A percentile compares a stretch with the other conserved stretches of the same genome.
Evolutionary conservation across 2,797 vertebrate species (phyloP).

Genomic region (Semaprochilodus insignis): DNA sequence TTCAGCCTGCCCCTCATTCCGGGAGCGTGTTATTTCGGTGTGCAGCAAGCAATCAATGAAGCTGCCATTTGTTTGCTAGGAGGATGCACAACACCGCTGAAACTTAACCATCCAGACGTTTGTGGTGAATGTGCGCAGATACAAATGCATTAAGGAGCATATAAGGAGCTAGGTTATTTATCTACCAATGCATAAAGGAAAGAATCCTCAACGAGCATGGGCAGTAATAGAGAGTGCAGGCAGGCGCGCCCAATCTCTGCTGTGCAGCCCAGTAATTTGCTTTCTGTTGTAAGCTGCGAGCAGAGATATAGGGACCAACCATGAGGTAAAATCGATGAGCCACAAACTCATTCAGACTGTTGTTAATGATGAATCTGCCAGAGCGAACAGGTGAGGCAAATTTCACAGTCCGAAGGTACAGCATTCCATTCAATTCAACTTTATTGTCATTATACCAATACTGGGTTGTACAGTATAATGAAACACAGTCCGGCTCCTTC

Average conservation of each 20-base stretch:
- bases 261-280: constrained; percentile 66
- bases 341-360: constrained; percentile 42
- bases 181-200: constrained; percentile 75
- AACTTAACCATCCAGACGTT: constrained; percentile 67
- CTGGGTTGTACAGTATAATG: too few relatives aligned
- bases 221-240: constrained; percentile 63
- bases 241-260: constrained; percentile 56
- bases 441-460: too few relatives aligned
- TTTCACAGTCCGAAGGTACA: neutral
- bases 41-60: constrained; percentile 78
- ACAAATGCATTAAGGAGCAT: constrained; percentile 74
- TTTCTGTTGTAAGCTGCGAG: constrained; percentile 50
- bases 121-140: constrained; percentile 66
- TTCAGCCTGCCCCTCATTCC: constrained; percentile 50
- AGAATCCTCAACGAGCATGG: constrained; percentile 62
- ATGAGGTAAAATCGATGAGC: constrained; percentile 56
- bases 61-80: constrained; percentile 79
- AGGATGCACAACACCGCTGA: constrained; percentile 78
- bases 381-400: constrained; percentile 41
- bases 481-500: too few relatives aligned
- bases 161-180: constrained; percentile 79
- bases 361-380: constrained; percentile 53
- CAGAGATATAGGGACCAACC: constrained; percentile 43
- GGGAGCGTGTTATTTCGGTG: constrained; percentile 75
- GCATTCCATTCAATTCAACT: neutral